Conservation (phyloP, 2,797 vertebrate genomes). For the Phoeniculus purpureus region DNA sequence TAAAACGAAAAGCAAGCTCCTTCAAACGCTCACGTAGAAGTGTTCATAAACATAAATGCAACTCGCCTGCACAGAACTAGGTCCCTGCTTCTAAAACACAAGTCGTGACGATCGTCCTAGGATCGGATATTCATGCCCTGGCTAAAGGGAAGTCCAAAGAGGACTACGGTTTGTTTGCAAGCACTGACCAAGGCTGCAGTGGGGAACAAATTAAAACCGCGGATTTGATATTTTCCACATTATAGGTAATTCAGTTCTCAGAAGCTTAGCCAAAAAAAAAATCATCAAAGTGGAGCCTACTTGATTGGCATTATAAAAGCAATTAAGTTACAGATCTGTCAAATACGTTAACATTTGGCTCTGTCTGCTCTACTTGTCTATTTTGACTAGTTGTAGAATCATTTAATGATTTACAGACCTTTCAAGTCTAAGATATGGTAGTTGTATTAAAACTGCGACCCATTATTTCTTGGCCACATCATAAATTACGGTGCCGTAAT, state of each 20-base stretch:
- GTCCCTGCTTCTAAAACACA: not conserved
- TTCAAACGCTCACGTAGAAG: not conserved
- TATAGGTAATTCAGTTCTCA: constrained; percentile 73
- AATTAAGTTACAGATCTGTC: constrained; percentile 79
- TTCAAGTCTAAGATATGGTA: constrained; percentile 65
- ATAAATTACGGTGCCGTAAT: constrained; percentile 58
- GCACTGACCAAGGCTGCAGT: constrained; percentile 41
- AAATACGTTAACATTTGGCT: constrained; percentile 75
- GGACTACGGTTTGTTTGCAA: constrained; percentile 14
- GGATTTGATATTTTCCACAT: constrained; percentile 72
- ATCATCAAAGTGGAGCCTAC: constrained; percentile 73
- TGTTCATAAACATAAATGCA: not conserved
- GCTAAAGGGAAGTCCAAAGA: constrained; percentile 28
- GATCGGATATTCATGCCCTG: not conserved
- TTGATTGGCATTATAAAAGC: constrained; percentile 83
- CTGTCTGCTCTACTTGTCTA: constrained; percentile 70
- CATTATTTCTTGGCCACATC: constrained; percentile 64
- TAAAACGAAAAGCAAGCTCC: not conserved
- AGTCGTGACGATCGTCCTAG: not conserved
- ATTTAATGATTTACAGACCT: constrained; percentile 78
- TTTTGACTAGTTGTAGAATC: constrained; percentile 76
- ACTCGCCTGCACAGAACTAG: not conserved
- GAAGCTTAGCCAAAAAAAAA: constrained; percentile 75
- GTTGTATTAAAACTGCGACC: constrained; percentile 59
- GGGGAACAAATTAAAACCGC: constrained; percentile 36